Conservation (phyloP, 2,113 vertebrate species). For the Electrona antarctica region DNA sequence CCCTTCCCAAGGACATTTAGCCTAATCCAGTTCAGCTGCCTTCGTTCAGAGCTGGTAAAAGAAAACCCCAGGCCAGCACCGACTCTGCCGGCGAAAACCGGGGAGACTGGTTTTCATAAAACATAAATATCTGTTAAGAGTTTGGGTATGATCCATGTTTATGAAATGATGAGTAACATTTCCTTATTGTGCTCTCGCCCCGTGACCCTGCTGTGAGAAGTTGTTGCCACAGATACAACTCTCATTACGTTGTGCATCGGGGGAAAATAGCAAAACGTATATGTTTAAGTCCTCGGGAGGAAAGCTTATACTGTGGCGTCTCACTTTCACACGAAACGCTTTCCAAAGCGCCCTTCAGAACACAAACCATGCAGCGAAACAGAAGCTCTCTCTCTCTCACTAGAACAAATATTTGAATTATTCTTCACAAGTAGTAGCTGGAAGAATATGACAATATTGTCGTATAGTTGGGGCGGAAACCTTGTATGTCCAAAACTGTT, state of each 20-base stretch:
- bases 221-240: constrained; percentile 47
- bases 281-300: constrained; percentile 9
- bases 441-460: too few relatives aligned
- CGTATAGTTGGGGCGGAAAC: too few relatives aligned
- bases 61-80: constrained; percentile 55
- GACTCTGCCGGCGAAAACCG: constrained; percentile 63
- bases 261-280: constrained; percentile 21
- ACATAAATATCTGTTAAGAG: constrained; percentile 79
- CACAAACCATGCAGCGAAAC: constrained; percentile 26
- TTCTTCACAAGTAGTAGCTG: constrained; percentile 28
- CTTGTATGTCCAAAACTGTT: too few relatives aligned
- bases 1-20: constrained; percentile 77
- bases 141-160: constrained; percentile 72
- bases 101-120: constrained; percentile 79
- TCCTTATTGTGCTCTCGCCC: constrained; percentile 68
- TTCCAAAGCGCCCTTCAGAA: constrained; percentile 48
- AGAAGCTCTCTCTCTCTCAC: constrained; percentile 11
- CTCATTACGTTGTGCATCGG: constrained; percentile 29
- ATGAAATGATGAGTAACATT: constrained; percentile 80
- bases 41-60: constrained; percentile 77
- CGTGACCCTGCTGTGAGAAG: constrained; percentile 51
- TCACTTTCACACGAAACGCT: constrained; percentile 44
- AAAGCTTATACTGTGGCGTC: constrained; percentile 15
- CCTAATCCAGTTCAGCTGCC: constrained; percentile 81
- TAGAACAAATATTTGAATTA: constrained; percentile 39